Conservation (phyloP, 2,113 vertebrate genomes). For the Cyanocitta stelleri region DNA sequence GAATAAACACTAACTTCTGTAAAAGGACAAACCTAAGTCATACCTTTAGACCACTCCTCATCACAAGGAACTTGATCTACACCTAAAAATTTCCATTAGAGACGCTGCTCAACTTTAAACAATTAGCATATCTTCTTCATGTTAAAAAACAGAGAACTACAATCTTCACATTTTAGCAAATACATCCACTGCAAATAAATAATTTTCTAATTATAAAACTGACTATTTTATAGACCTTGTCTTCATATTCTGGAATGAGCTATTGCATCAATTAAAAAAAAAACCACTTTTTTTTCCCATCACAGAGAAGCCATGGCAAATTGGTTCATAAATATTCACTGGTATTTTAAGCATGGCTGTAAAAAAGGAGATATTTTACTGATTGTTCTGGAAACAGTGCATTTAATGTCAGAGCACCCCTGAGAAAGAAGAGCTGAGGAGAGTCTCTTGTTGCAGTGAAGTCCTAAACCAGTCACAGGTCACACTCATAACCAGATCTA, state of each 20-base stretch:
- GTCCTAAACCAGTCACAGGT: not conserved
- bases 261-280: slow-evolving; percentile 15
- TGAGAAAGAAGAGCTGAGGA: not conserved
- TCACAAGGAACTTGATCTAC: not conserved
- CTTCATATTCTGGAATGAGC: slow-evolving; percentile 37
- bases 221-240: slow-evolving; percentile 11
- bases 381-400: not conserved
- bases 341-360: slow-evolving; percentile 9
- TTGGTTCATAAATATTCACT: slow-evolving; percentile 61
- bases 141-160: not conserved
- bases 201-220: slow-evolving; percentile 49
- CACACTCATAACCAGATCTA: not conserved
- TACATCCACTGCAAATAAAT: slow-evolving; percentile 19
- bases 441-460: not conserved
- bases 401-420: not conserved
- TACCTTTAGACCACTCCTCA: not conserved
- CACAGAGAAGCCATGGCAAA: slow-evolving; percentile 1
- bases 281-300: not conserved
- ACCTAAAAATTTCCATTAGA: not conserved
- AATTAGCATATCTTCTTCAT: not conserved
- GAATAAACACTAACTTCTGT: not conserved
- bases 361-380: slow-evolving; percentile 23
- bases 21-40: slow-evolving; percentile 16
- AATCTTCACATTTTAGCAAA: not conserved
- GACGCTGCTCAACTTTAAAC: not conserved